Percentiles rank a stretch among this genome's conserved stretches.
phyloP scores from a whole-genome alignment of 2,113 vertebrate genomes.

The Semicossyphus pulcher region DNA sequence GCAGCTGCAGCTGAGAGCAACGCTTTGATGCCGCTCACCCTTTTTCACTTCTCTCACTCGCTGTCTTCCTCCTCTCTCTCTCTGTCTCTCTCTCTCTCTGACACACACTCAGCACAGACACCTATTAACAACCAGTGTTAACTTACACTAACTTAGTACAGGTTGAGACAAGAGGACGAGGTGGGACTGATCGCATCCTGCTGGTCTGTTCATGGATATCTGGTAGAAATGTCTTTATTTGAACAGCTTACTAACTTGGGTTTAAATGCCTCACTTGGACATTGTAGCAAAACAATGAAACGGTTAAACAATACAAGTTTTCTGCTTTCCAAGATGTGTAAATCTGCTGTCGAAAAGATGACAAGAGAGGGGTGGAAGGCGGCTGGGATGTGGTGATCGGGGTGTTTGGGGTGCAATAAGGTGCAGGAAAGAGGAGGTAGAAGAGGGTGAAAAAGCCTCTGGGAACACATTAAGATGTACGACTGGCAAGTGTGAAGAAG shows the following conservation, averaged over 20 bases:
- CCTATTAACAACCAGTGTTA: slow-evolving; percentile 45
- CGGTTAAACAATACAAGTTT: slow-evolving; percentile 11
- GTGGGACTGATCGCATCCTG: neutral
- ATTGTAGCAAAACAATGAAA: neutral
- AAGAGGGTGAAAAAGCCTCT: slow-evolving; percentile 68
- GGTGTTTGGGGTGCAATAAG: slow-evolving; percentile 10
- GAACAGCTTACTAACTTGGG: neutral
- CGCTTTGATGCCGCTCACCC: slow-evolving; percentile 86
- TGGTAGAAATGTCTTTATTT: neutral
- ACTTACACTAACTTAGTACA: slow-evolving; percentile 87
- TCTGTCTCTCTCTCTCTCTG: slow-evolving; percentile 20
- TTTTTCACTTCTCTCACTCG: slow-evolving; percentile 71
- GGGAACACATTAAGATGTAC: slow-evolving; percentile 81
- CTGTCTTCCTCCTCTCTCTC: slow-evolving; percentile 39
- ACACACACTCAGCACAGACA: slow-evolving; percentile 26
- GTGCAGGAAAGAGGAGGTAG: slow-evolving; percentile 37
- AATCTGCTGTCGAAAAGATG: slow-evolving; percentile 27
- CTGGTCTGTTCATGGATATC: too few species aligned
- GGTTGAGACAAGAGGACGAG: slow-evolving; percentile 81
- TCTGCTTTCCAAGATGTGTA: slow-evolving; percentile 23
- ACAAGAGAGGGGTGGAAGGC: neutral
- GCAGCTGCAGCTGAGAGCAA: slow-evolving; percentile 91
- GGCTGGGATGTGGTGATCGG: slow-evolving; percentile 27
- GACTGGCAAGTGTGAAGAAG: slow-evolving; percentile 66
- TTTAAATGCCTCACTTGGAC: neutral